Evolutionary conservation across 2,113 vertebrate species (phyloP).

Genomic region (Archocentrus centrarchus): DNA sequence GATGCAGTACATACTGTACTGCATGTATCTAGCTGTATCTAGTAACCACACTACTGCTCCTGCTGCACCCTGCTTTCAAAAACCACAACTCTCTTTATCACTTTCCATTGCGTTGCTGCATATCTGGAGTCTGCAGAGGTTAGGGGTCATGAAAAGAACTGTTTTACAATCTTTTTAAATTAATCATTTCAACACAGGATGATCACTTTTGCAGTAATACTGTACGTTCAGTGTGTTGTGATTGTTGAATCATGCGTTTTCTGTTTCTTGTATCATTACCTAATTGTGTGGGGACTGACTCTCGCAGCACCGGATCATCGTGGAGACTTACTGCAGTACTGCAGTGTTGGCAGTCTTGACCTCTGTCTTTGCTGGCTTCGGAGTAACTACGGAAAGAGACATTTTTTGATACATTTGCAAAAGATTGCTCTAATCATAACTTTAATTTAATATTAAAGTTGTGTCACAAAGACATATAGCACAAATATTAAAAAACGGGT

Average conservation of each 20-base stretch:
- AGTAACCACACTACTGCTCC: conserved; percentile 77
- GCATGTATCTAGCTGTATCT: conserved; percentile 66
- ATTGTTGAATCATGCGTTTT: background rate
- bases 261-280: conserved; percentile 58
- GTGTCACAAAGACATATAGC: background rate
- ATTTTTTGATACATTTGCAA: background rate
- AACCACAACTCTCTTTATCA: conserved; percentile 76
- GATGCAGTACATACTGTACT: conserved; percentile 77
- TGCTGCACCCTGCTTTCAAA: conserved; percentile 72
- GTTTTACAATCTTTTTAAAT: conserved; percentile 13
- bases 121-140: conserved; percentile 45
- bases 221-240: background rate
- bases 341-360: conserved; percentile 55
- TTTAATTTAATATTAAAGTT: background rate
- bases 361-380: conserved; percentile 9
- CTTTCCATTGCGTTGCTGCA: conserved; percentile 69
- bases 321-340: background rate
- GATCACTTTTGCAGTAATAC: background rate
- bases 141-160: conserved; percentile 57
- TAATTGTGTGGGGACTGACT: conserved; percentile 42
- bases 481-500: background rate
- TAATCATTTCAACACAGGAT: background rate
- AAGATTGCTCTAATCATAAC: background rate
- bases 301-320: conserved; percentile 34
- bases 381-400: conserved; percentile 42